A percentile compares a stretch with the other conserved stretches of the same genome.
Evolutionary conservation across 2,797 vertebrate genomes (phyloP).

Genomic region (Pangasius djambal): DNA sequence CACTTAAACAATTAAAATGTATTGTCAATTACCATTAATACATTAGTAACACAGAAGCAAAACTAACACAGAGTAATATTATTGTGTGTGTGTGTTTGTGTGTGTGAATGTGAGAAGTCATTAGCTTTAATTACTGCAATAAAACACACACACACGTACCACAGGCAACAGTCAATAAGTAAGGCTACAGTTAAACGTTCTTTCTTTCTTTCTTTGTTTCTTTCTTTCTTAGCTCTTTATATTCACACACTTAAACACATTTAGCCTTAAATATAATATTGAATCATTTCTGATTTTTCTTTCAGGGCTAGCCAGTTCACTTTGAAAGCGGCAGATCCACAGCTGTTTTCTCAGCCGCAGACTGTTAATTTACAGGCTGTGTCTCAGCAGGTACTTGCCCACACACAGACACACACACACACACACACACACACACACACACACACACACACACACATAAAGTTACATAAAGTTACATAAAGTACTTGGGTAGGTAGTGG

Average conservation of each 20-base stretch:
- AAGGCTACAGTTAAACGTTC: not conserved
- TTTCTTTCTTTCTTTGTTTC: not conserved
- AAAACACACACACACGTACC: not conserved
- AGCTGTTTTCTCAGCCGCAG: constrained; percentile 75
- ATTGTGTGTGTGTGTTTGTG: constrained; percentile 28
- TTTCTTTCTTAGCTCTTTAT: constrained; percentile 3
- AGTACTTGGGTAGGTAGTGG: not conserved
- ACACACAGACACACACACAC: constrained; percentile 3
- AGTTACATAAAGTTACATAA: constrained; percentile 26
- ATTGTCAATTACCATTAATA: not conserved
- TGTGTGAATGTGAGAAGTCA: not conserved
- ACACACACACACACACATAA: constrained; percentile 12
- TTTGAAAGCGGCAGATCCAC: constrained; percentile 75
- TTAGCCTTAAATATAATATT: not conserved
- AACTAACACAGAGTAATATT: not conserved
- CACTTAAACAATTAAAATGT: not conserved
- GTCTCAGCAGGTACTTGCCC: constrained; percentile 79
- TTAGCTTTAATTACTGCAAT: constrained; percentile 48
- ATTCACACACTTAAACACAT: not conserved
- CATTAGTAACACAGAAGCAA: not conserved
- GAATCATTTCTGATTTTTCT: constrained; percentile 1
- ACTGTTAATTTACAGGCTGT: constrained; percentile 77
- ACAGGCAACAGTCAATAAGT: not conserved
- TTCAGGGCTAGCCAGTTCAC: constrained; percentile 82
- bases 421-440: constrained; percentile 21